Evolutionary conservation across 2,888 invertebrate genomes (phyloP).

Genomic region (Athripsodes cinereus): DNA sequence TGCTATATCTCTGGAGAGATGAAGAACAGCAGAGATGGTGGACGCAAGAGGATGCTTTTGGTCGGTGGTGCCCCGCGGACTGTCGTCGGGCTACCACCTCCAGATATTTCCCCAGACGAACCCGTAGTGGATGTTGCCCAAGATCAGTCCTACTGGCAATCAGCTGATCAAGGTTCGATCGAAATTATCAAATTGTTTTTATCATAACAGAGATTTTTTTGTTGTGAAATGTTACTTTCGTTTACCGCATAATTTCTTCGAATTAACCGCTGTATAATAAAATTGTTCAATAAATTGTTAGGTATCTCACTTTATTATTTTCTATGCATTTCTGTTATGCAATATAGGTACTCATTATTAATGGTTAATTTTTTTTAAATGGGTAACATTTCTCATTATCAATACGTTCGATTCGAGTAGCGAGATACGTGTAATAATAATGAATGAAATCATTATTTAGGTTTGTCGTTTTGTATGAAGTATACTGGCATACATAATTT

Average conservation of each 20-base stretch:
- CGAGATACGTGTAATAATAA: too few species aligned
- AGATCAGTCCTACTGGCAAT: slow-evolving; percentile 48
- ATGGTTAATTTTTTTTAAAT: too few species aligned
- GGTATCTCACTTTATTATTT: too few species aligned
- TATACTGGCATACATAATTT: too few species aligned
- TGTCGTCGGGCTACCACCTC: slow-evolving; percentile 47
- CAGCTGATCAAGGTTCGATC: slow-evolving; percentile 1
- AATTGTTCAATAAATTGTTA: background rate
- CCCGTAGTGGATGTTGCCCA: slow-evolving; percentile 47
- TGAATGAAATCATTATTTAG: too few species aligned
- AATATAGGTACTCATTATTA: too few species aligned
- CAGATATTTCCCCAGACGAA: slow-evolving; percentile 45
- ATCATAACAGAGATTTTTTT: background rate
- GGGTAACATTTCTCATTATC: too few species aligned
- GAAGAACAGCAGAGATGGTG: slow-evolving; percentile 45
- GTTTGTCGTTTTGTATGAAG: too few species aligned
- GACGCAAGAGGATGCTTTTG: slow-evolving; percentile 48
- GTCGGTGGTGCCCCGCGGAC: slow-evolving; percentile 48
- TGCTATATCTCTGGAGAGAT: slow-evolving; percentile 19
- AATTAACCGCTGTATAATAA: background rate
- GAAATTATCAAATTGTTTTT: background rate
- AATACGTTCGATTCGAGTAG: too few species aligned
- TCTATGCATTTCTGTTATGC: too few species aligned
- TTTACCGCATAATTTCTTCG: background rate
- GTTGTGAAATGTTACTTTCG: background rate